Conservation (phyloP, 2,888 invertebrate species). For the Ophion slaviceki region DNA sequence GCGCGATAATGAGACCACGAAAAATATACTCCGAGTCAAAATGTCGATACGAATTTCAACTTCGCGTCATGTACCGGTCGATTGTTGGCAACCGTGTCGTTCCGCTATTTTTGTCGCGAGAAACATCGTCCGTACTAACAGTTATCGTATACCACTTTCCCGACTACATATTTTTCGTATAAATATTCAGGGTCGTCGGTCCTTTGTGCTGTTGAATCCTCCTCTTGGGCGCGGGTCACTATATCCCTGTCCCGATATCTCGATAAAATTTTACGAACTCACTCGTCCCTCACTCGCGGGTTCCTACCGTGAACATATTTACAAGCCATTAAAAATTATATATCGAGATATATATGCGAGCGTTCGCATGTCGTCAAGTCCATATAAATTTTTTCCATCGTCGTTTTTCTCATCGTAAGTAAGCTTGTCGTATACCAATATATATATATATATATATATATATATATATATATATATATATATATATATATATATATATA, state of each 20-base stretch:
- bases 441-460: background rate
- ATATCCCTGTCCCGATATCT: background rate
- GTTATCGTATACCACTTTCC: background rate
- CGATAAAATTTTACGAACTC: conserved; percentile 53
- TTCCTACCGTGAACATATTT: conserved; percentile 57
- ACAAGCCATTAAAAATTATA: conserved; percentile 59
- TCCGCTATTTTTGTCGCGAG: too few species aligned
- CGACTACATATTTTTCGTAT: background rate
- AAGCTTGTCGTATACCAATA: conserved; percentile 15
- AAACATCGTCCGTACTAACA: background rate
- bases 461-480: background rate
- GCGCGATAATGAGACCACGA: too few species aligned
- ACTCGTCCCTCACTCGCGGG: conserved; percentile 4
- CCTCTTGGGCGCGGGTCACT: background rate
- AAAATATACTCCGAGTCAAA: too few species aligned
- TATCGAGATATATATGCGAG: conserved; percentile 33
- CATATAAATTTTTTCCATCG: conserved; percentile 52
- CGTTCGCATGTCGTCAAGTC: conserved; percentile 54
- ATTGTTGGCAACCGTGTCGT: too few species aligned
- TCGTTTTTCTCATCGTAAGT: conserved; percentile 46
- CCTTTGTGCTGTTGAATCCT: conserved; percentile 27
- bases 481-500: too few species aligned
- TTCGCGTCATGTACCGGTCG: too few species aligned
- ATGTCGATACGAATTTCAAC: too few species aligned
- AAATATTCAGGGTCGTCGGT: conserved; percentile 16